A percentile compares a stretch with the other conserved stretches of the same genome.
Evolutionary conservation across 2,113 vertebrate species (phyloP).

Genomic region (Pseudois nayaur): DNA sequence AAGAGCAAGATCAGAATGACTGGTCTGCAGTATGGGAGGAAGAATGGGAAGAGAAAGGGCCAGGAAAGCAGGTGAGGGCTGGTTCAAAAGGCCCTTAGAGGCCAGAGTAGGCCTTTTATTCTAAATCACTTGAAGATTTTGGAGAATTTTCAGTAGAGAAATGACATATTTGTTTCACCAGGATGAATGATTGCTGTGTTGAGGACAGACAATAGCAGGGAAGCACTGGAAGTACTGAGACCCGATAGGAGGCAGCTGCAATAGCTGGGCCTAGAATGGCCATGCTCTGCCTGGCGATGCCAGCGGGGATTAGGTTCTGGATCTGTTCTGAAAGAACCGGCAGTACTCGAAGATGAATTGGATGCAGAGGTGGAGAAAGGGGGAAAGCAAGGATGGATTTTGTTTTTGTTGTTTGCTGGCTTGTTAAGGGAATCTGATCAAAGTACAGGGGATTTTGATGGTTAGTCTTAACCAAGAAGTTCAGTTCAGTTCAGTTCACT

Average conservation of each 20-base stretch:
- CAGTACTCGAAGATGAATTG: not conserved
- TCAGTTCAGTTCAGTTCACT: no score
- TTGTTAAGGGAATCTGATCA: not conserved
- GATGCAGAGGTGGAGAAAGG: not conserved
- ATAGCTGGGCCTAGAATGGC: not conserved
- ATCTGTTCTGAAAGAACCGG: not conserved
- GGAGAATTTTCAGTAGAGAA: not conserved
- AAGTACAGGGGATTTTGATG: not conserved
- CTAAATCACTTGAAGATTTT: not conserved
- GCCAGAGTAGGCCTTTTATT: not conserved
- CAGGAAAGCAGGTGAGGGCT: not conserved
- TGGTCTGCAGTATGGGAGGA: not conserved
- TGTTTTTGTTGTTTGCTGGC: not conserved
- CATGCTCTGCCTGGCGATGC: rapidly evolving
- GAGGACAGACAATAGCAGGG: not conserved
- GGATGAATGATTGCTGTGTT: not conserved
- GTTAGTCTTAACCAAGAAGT: not conserved
- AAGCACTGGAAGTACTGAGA: not conserved
- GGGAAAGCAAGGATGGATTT: not conserved
- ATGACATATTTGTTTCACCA: not conserved
- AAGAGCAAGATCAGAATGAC: not conserved
- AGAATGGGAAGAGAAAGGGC: not conserved
- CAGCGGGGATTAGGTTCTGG: not conserved
- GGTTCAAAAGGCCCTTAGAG: not conserved
- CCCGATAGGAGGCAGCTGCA: not conserved